phyloP scores from a whole-genome alignment of 2,797 vertebrate genomes.

The Fistularia commersonii region DNA sequence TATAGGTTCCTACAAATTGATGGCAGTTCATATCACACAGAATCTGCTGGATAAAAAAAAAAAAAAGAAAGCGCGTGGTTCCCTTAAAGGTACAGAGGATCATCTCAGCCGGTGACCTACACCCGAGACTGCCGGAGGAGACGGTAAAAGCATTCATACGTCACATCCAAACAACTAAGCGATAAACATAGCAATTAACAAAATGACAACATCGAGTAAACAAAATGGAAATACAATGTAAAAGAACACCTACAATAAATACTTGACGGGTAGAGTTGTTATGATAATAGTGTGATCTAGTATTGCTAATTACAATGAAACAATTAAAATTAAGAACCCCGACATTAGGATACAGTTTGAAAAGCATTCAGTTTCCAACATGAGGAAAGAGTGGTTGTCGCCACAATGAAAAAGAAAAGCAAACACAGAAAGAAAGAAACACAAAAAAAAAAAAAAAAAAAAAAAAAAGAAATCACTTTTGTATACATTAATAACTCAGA shows the following conservation, averaged over 20 bases:
- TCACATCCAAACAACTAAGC: constrained; percentile 3
- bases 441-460: constrained; percentile 11
- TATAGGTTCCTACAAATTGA: constrained; percentile 57
- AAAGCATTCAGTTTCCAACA: constrained; percentile 10
- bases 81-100: constrained; percentile 74
- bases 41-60: constrained; percentile 50
- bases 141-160: not conserved
- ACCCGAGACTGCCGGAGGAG: constrained; percentile 4
- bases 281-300: constrained; percentile 1
- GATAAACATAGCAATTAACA: too few relatives aligned
- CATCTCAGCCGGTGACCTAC: constrained; percentile 38
- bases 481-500: not conserved
- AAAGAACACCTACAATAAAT: constrained; percentile 9
- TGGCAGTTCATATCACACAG: constrained; percentile 52
- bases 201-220: too few relatives aligned
- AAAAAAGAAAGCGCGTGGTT: constrained; percentile 43
- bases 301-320: constrained; percentile 12
- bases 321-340: too few relatives aligned
- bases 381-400: too few relatives aligned
- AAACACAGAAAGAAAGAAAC: too few relatives aligned
- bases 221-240: too few relatives aligned
- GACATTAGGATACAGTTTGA: too few relatives aligned
- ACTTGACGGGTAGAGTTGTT: not conserved
- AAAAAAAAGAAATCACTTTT: constrained; percentile 8
- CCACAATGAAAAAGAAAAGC: constrained; percentile 12